Percentiles rank a stretch among this genome's conserved stretches.
Evolutionary conservation across 2,113 vertebrate genomes (phyloP).

Genomic region (Hemicordylus capensis): DNA sequence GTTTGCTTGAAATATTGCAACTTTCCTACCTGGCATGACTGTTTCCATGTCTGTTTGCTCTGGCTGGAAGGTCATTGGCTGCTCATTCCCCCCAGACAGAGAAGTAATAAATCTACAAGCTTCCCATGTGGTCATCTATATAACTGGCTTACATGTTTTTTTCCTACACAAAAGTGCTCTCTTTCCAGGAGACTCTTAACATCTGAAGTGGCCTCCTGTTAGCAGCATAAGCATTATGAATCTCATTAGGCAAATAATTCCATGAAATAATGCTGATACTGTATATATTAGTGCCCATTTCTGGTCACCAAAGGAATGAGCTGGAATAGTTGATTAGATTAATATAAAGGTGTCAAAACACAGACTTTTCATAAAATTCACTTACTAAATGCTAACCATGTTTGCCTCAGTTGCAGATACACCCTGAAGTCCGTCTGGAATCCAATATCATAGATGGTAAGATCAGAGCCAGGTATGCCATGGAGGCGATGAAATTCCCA

Average conservation of each 20-base stretch:
- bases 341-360: slow-evolving; percentile 12
- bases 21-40: not conserved
- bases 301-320: not conserved
- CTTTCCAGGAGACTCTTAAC: not conserved
- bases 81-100: not conserved
- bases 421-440: slow-evolving; percentile 88
- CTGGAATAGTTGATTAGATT: not conserved
- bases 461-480: slow-evolving; percentile 76
- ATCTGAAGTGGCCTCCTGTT: not conserved
- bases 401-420: slow-evolving; percentile 90
- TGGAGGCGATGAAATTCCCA: slow-evolving; percentile 82
- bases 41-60: not conserved
- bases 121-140: not conserved
- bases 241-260: not conserved
- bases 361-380: slow-evolving; percentile 60
- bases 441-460: slow-evolving; percentile 86
- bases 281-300: not conserved
- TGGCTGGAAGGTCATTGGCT: not conserved
- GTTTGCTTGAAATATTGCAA: not conserved
- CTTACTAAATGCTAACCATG: slow-evolving; percentile 93
- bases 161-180: not conserved
- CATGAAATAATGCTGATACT: not conserved
- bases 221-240: not conserved
- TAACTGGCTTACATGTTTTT: not conserved
- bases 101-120: not conserved